Percentiles rank a stretch among this genome's conserved stretches.
phyloP scores from a whole-genome alignment of 2,797 vertebrate genomes.

The Craterocephalus amniculus region DNA sequence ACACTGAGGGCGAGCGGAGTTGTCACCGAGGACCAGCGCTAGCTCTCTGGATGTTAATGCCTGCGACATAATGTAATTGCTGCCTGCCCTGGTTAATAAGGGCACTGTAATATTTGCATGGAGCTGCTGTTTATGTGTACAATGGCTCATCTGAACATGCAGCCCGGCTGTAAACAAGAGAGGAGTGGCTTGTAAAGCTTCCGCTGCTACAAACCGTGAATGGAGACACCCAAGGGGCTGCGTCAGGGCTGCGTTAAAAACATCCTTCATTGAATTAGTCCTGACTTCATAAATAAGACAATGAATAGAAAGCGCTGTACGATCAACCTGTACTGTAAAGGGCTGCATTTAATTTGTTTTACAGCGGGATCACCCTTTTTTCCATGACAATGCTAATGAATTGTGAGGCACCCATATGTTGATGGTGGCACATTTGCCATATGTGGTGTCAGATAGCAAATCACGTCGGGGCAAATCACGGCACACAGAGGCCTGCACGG shows the following conservation, averaged over 20 bases:
- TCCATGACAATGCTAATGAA: constrained; percentile 76
- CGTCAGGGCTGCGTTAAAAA: constrained; percentile 44
- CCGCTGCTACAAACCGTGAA: constrained; percentile 11
- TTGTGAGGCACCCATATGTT: constrained; percentile 70
- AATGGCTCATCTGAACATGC: constrained; percentile 52
- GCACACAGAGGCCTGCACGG: constrained; percentile 13
- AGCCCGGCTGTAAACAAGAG: constrained; percentile 67
- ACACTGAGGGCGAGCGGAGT: constrained; percentile 60
- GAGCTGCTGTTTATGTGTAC: constrained; percentile 64
- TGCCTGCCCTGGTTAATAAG: constrained; percentile 67
- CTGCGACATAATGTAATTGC: constrained; percentile 72
- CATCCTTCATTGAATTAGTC: constrained; percentile 62
- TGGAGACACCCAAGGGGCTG: constrained; percentile 44
- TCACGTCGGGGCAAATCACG: constrained; percentile 35
- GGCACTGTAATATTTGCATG: constrained; percentile 71
- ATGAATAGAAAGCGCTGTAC: constrained; percentile 44
- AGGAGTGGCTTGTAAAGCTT: constrained; percentile 57
- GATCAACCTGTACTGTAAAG: constrained; percentile 60
- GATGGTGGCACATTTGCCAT: constrained; percentile 60
- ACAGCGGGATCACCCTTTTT: constrained; percentile 65
- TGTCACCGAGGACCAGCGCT: constrained; percentile 54
- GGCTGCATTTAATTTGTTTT: constrained; percentile 68
- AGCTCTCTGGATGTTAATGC: constrained; percentile 56
- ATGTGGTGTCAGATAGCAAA: constrained; percentile 67
- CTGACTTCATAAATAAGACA: constrained; percentile 60